Percentiles rank a stretch among this genome's conserved stretches.
phyloP scores from a whole-genome alignment of 2,113 vertebrate genomes.

The Notiomystis cincta region DNA sequence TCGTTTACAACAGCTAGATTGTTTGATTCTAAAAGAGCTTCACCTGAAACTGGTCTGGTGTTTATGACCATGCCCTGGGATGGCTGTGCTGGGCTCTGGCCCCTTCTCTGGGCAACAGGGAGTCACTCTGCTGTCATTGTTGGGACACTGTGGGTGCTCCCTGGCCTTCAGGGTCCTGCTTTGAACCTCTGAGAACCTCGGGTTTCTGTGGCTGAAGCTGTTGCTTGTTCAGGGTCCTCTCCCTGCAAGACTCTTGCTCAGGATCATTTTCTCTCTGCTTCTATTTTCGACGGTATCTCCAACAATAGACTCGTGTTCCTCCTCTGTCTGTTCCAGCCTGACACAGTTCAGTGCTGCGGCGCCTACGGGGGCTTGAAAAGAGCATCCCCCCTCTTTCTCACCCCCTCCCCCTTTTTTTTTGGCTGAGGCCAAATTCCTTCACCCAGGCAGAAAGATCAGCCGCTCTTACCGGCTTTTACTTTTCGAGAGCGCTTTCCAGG shows the following conservation, averaged over 20 bases:
- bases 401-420: accelerated
- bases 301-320: background rate
- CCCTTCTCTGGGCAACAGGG: background rate
- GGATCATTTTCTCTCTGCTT: background rate
- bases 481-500: background rate
- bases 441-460: constrained; percentile 60
- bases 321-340: background rate
- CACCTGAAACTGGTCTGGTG: background rate
- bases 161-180: background rate
- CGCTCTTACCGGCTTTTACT: constrained; percentile 1
- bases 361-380: constrained; percentile 65
- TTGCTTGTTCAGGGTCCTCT: background rate
- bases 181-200: background rate
- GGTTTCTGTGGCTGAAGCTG: background rate
- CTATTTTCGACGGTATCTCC: background rate
- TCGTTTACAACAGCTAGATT: constrained; percentile 10
- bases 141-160: background rate
- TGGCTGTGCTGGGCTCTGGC: background rate
- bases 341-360: constrained; percentile 22
- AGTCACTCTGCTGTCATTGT: background rate
- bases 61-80: background rate
- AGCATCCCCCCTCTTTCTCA: background rate
- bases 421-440: constrained; percentile 57
- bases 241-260: background rate
- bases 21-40: constrained; percentile 1